A percentile compares a stretch with the other conserved stretches of the same genome.
Evolutionary conservation across 2,797 vertebrate species (phyloP).

Genomic region (Gouania willdenowi): DNA sequence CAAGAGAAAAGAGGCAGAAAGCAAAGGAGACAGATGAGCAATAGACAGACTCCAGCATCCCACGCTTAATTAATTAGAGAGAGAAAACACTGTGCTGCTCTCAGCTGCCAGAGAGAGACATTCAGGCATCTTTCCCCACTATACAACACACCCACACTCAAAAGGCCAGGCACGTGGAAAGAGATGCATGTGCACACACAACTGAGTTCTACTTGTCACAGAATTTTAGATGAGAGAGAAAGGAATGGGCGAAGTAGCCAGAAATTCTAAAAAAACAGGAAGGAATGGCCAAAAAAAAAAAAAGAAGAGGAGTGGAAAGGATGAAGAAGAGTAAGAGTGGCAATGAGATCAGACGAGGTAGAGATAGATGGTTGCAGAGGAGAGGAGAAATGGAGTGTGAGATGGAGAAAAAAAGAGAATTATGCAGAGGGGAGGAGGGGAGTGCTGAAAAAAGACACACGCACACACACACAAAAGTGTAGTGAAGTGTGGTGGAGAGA

Average conservation of each 20-base stretch:
- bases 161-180: conserved; percentile 20
- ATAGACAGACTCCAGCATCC: conserved; percentile 36
- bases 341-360: conserved; percentile 36
- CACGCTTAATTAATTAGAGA: conserved; percentile 59
- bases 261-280: conserved; percentile 16
- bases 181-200: conserved; percentile 5
- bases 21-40: conserved; percentile 30
- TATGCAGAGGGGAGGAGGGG: conserved; percentile 13
- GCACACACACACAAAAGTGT: conserved; percentile 10
- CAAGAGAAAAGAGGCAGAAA: conserved; percentile 10
- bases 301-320: neutral
- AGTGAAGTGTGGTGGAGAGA: conserved; percentile 23
- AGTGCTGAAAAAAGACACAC: conserved; percentile 20
- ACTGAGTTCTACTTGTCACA: conserved; percentile 23
- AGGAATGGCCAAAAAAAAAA: conserved; percentile 27
- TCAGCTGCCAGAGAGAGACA: conserved; percentile 38
- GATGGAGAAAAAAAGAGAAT: conserved; percentile 21
- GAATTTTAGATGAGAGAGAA: conserved; percentile 17
- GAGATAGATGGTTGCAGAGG: conserved; percentile 26
- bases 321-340: conserved; percentile 7
- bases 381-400: conserved; percentile 45
- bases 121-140: conserved; percentile 25
- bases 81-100: conserved; percentile 35
- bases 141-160: conserved; percentile 29
- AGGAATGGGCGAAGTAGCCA: conserved; percentile 7